Evolutionary conservation across 2,888 invertebrate species (phyloP), one percentile per base, ranked within the genome.

Genomic region (Drosophila emarginata): DNA sequence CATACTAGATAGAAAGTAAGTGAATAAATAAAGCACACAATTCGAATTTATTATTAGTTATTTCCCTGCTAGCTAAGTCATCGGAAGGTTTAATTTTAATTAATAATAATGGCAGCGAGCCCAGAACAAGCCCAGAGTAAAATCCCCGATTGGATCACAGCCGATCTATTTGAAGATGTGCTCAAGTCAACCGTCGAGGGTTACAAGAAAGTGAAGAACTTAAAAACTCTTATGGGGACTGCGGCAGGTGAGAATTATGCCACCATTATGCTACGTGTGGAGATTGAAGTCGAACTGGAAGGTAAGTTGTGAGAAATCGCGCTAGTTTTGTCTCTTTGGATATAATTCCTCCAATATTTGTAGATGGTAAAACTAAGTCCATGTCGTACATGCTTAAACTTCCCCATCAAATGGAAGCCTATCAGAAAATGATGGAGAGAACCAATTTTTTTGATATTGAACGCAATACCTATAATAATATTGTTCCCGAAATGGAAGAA

Each of bases 181-280:
- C 63, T 87, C 0, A 66, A 73, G 26, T 63, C 69, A 0, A 69
- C 60, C 15, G 67, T 87, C 4, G 37, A 66, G 12, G 77, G 74
- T 0, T 83, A 72, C 15, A 56, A 64, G 4, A 77, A 73, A 57
- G 72, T 82, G 0, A 72, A 65, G 23, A 77, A 36, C 14, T 79
- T 86, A 2, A 78, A 68, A 21, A 37, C 69, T 12, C 53, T 15
- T 5, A 72, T 72, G 1, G 90, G 89, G 9, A 61, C 75, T 3
- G 78, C 70, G 2, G 77, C 83, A 0, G 91, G 90, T 0, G 91
- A 91, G 65, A 91, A 91, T 64, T 91, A 88, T 72, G 75, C 87
- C n/a, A 90, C 91, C 0, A 57, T 88, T 2, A 89, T 91, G 87
- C 51, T 89, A 23, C 79, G 91, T 9, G 23, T 88, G 2, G 60